Percentiles rank a stretch among this genome's conserved stretches.
Conservation (phyloP, 2,113 vertebrate species). For the Muntiacus reevesi region DNA sequence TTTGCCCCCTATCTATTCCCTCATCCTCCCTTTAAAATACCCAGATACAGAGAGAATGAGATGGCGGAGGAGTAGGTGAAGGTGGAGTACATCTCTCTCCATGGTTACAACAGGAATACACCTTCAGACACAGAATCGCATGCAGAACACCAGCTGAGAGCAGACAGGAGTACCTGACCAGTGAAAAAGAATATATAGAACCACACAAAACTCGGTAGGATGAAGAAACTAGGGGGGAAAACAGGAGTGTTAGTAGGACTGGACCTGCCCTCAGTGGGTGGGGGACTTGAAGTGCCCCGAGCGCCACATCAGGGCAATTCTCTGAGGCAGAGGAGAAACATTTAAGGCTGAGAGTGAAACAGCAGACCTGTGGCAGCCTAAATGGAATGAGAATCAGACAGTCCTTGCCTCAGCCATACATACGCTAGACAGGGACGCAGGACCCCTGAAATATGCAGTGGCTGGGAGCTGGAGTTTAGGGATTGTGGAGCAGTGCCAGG, state of each 20-base stretch:
- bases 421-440: neutral
- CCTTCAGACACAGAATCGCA: neutral
- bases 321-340: neutral
- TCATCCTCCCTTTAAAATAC: neutral
- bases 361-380: neutral
- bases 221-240: neutral
- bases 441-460: neutral
- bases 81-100: neutral
- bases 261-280: accelerated
- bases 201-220: accelerated
- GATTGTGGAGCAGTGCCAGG: neutral
- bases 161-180: neutral
- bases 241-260: neutral
- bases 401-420: neutral
- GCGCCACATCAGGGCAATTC: neutral
- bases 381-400: neutral
- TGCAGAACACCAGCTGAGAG: neutral
- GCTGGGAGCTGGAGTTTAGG: neutral
- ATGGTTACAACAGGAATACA: neutral
- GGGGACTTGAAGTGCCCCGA: neutral
- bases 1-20: neutral
- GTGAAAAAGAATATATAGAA: neutral
- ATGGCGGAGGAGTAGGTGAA: neutral
- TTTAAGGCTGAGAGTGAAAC: neutral
- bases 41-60: neutral